Conservation (phyloP, 2,113 vertebrate genomes). For the Perognathus longimembris region DNA sequence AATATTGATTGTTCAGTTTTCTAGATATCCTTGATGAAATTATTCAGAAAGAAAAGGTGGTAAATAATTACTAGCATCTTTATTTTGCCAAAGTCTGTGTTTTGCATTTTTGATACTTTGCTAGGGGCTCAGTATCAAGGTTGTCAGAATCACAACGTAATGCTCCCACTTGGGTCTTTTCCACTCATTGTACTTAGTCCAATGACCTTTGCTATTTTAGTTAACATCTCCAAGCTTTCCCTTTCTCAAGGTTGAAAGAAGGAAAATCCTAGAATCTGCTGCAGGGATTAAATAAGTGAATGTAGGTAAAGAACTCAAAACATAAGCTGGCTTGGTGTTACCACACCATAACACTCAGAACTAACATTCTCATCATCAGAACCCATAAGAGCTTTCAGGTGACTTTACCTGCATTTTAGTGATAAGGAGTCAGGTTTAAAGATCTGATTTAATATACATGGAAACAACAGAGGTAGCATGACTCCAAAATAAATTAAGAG, state of each 20-base stretch:
- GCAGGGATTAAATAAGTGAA: constrained; percentile 17
- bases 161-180: background rate
- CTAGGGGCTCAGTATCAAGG: background rate
- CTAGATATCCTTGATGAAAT: background rate
- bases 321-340: background rate
- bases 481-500: constrained; percentile 2
- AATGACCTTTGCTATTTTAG: background rate
- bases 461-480: background rate
- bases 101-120: background rate
- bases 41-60: background rate
- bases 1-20: background rate
- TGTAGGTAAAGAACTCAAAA: background rate
- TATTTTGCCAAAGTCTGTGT: background rate
- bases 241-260: constrained; percentile 1
- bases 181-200: background rate
- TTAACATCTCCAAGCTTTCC: background rate
- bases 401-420: background rate
- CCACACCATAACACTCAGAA: background rate
- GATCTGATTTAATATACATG: background rate
- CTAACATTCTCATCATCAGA: background rate
- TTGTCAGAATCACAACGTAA: background rate
- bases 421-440: background rate
- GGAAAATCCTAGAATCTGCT: background rate
- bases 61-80: background rate
- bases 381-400: background rate